These are phyloP conservation scores for Myathropa florea DNA, from an alignment of 2,888 invertebrate genomes.

Conservation along the genomic window DNA sequence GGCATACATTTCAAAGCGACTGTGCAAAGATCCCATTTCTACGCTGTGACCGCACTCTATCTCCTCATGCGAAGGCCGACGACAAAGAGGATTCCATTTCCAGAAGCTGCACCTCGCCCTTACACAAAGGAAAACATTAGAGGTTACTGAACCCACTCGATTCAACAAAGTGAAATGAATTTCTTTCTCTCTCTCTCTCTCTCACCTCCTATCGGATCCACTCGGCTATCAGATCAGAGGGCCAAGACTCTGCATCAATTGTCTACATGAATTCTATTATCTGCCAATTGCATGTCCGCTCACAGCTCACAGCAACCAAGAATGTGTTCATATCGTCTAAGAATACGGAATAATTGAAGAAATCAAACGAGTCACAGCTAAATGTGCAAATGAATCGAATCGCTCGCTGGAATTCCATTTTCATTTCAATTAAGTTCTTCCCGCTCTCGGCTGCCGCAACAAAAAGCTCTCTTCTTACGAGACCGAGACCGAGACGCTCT, in stretches of 20 bases:
- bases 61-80: background rate
- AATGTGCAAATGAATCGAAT: conserved; percentile 69
- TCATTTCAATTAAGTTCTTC: conserved; percentile 68
- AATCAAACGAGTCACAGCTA: conserved; percentile 48
- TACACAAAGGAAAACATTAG: background rate
- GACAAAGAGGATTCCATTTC: background rate
- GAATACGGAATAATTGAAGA: conserved; percentile 65
- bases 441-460: conserved; percentile 22
- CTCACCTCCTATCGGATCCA: background rate
- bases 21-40: background rate
- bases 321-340: conserved; percentile 24
- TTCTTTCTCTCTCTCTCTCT: background rate
- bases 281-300: conserved; percentile 25
- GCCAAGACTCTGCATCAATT: conserved; percentile 44
- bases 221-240: conserved; percentile 7
- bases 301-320: background rate
- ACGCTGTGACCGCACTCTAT: background rate
- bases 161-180: background rate
- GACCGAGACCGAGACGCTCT: conserved; percentile 37
- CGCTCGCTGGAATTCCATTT: conserved; percentile 59
- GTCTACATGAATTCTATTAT: conserved; percentile 39
- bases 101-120: background rate
- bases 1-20: background rate
- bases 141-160: conserved; percentile 17
- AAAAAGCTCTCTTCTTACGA: conserved; percentile 48